Conservation (phyloP, 2,888 invertebrate genomes). For the Bellardia bayeri region DNA sequence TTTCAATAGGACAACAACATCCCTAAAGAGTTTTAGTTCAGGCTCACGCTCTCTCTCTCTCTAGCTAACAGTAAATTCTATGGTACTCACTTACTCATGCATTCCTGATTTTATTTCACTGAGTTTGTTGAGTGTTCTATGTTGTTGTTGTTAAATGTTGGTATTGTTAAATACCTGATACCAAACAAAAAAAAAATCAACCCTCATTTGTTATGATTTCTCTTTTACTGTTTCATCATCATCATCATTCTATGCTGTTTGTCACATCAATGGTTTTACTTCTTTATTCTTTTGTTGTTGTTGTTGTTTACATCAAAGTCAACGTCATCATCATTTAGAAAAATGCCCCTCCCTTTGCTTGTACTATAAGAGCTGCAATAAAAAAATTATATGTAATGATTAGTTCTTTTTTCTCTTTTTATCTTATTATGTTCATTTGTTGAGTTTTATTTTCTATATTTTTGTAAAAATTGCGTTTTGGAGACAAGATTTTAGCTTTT, state of each 20-base stretch:
- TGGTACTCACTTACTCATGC: background rate
- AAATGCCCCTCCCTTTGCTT: conserved; percentile 58
- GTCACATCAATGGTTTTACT: conserved; percentile 22
- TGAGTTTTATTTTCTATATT: background rate
- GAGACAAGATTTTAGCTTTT: background rate
- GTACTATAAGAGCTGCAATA: background rate
- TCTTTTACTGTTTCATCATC: conserved; percentile 35
- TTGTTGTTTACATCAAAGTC: conserved; percentile 37
- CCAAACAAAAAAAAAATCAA: conserved; percentile 46
- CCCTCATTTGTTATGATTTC: conserved; percentile 55
- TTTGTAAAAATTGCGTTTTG: background rate
- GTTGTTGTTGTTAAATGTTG: conserved; percentile 1
- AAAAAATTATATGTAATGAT: background rate
- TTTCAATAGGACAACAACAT: conserved; percentile 26
- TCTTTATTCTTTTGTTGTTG: conserved; percentile 16
- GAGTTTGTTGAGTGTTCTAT: background rate
- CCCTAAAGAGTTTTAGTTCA: conserved; percentile 11
- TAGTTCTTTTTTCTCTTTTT: conserved; percentile 49
- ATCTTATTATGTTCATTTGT: conserved; percentile 6
- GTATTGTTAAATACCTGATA: conserved; percentile 57
- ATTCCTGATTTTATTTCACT: conserved; percentile 9
- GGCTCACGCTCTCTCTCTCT: conserved; percentile 19
- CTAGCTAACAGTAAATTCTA: background rate
- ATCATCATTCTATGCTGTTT: background rate
- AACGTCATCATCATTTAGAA: conserved; percentile 24